Evolutionary conservation across 2,113 vertebrate genomes (phyloP).

Genomic region (Pteronura brasiliensis): DNA sequence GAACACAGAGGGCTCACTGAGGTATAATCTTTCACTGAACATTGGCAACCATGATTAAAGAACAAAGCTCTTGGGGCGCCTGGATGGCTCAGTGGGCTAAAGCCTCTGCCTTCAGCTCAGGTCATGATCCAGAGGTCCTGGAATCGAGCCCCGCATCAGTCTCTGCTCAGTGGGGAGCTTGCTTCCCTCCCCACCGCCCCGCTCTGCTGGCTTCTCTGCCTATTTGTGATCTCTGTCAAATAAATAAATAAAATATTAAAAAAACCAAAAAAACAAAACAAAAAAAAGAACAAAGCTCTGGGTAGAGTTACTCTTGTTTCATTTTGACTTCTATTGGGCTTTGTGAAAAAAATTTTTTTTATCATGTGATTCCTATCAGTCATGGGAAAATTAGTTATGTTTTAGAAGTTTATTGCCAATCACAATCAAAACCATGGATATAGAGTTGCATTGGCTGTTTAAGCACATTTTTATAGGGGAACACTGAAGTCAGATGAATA

Average conservation of each 20-base stretch:
- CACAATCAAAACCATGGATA: not conserved
- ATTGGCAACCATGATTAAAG: not conserved
- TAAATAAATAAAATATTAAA: too few relatives aligned
- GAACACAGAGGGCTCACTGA: not conserved
- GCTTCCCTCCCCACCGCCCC: too few relatives aligned
- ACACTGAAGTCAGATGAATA: not conserved
- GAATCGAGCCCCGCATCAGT: too few relatives aligned
- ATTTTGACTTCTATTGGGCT: not conserved
- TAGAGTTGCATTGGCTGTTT: not conserved
- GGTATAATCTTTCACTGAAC: not conserved
- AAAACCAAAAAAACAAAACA: too few relatives aligned
- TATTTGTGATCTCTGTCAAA: too few relatives aligned
- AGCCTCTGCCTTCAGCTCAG: too few relatives aligned
- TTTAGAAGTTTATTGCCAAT: not conserved
- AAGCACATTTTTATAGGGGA: not conserved
- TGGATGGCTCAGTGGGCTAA: too few relatives aligned
- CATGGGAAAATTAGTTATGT: not conserved
- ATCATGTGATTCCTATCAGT: not conserved
- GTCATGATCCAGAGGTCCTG: too few relatives aligned
- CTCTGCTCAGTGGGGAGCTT: too few relatives aligned
- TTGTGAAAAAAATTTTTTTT: not conserved
- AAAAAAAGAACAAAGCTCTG: not conserved
- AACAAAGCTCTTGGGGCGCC: not conserved
- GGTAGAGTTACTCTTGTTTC: not conserved
- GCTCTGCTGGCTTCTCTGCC: too few relatives aligned